phyloP scores from a whole-genome alignment of 1,140 invertebrate genomes.

The Drosophila pectinifera region DNA sequence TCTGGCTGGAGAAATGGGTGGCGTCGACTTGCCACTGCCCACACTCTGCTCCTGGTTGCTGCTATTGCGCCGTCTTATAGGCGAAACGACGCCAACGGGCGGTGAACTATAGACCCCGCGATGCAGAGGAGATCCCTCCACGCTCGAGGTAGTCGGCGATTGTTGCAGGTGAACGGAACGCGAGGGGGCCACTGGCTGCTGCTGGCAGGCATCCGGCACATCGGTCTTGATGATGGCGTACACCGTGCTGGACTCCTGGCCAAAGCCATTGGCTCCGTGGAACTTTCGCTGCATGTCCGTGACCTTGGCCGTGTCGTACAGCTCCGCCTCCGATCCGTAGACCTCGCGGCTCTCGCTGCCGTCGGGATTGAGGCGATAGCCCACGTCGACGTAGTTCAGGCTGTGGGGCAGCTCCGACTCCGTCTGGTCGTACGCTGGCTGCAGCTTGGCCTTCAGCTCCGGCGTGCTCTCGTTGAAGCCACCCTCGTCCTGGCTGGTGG shows the following conservation, averaged over 20 bases:
- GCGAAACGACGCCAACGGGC: conserved; percentile 79
- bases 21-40: conserved; percentile 70
- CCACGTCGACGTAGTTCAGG: conserved; percentile 83
- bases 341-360: conserved; percentile 81
- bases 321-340: conserved; percentile 76
- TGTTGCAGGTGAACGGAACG: conserved; percentile 40
- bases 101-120: conserved; percentile 63
- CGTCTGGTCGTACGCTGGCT: conserved; percentile 80
- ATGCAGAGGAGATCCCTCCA: conserved; percentile 69
- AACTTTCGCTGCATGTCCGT: conserved; percentile 79
- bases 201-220: conserved; percentile 33
- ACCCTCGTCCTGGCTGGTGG: conserved; percentile 87
- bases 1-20: conserved; percentile 70
- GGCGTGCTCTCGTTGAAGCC: conserved; percentile 88
- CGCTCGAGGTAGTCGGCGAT: conserved; percentile 55
- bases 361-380: conserved; percentile 84
- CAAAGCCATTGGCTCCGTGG: conserved; percentile 78
- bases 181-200: conserved; percentile 38
- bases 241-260: conserved; percentile 75
- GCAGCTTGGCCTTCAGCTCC: conserved; percentile 87
- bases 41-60: conserved; percentile 45
- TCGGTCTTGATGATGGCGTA: conserved; percentile 84
- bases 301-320: conserved; percentile 77
- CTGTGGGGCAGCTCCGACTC: conserved; percentile 54
- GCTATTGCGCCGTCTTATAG: conserved; percentile 70